Evolutionary conservation across 2,797 vertebrate genomes (phyloP), one percentile per base, ranked within the genome.

Genomic region (Lagothrix lagotricha): DNA sequence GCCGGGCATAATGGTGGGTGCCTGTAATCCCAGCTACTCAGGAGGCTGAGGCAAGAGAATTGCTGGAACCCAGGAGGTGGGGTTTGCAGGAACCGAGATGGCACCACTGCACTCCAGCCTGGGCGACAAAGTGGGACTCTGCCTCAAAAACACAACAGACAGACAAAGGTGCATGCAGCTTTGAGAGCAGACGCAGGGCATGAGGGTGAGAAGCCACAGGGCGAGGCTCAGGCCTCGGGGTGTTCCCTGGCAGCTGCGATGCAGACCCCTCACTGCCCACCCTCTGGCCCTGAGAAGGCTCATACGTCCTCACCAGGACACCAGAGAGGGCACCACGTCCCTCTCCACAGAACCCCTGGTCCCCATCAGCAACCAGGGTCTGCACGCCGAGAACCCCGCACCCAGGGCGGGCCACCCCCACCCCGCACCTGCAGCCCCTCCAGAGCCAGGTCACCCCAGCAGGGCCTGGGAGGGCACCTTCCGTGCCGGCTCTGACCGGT

Each of bases 161-260:
- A 61, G 30, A 54, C 36, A 61, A 70, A 13, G 0, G 5, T 22
- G 52, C 46, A 20, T 2, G 17, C 36, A 0, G 39, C 0, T 10
- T 28, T 15, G 20, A 50, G 33, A 26, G 61, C 15, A 7, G 30
- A 5, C 1, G 0, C 44, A 46, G 61, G 24, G 19, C 4, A 0
- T 33, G 2, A 22, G 11, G 28, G 7, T 1, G 20, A 44, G 26
- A 14, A 67, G 44, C 28, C 28, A 17, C 22, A 41, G 58, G 70
- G 64, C n/a, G 7, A 64, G 26, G 48, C 13, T 41, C 22, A 4
- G 30, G 76, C 48, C 57, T 67, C 5, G 1, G 7, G 3, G 72
- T 44, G 76, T 64, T 84, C 33, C 79, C 39, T 41, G 61, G n/a
- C 33, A 41, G 36, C 70, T 2, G 28, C n/a, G 24, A 58, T 7